Base-by-base conservation (phyloP, 2,797 vertebrate species). In the Nyctibius grandis region DNA sequence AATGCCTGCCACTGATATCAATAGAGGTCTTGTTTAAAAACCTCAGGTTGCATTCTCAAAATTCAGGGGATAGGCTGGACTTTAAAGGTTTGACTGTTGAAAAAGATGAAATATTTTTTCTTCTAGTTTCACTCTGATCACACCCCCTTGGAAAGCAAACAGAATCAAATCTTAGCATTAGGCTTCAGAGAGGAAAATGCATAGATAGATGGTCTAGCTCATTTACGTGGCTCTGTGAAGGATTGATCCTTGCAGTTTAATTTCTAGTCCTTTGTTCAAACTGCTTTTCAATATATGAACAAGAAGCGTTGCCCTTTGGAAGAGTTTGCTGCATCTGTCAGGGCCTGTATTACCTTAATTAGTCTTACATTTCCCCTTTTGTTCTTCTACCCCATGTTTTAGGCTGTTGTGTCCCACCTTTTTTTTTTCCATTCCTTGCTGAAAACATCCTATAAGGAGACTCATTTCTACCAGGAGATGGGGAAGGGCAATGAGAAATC, bases 21-120 rank as follows among this genome's bases (percentile, higher is more conserved):
- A 89, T 83, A 85, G 86, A 82, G 40, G 60, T 89, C 86, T 89
- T 96, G 86, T 92, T 79, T 31, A 78, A 93, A 95, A 96, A 92
- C 81, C 68, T 80, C 91, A 70, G 17, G 68, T 14, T 89, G 64
- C 90, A 89, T 72, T 94, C 50, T 92, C 68, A 90, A 82, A 87
- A 93, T 92, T 91, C 84, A 92, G 48, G 38, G 42, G 56, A 60
- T 8, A 63, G 59, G 23, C 21, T 88, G 56, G 38, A 77, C n/a
- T 91, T 92, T 51, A 88, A 93, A 93, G 63, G 64, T 65, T 53
- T 92, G 77, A 77, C 68, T 87, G 63, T 70, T 85, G 54, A 54
- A 91, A 91, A 90, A 70, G 33, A 87, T 13, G 21, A 79, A 74
- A 34, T 83, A 53, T 50, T 88, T 88, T 89, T 80, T 34, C 64